A percentile compares a stretch with the other conserved stretches of the same genome.
phyloP scores from a whole-genome alignment of 2,113 vertebrate genomes.

The Uria aalge region DNA sequence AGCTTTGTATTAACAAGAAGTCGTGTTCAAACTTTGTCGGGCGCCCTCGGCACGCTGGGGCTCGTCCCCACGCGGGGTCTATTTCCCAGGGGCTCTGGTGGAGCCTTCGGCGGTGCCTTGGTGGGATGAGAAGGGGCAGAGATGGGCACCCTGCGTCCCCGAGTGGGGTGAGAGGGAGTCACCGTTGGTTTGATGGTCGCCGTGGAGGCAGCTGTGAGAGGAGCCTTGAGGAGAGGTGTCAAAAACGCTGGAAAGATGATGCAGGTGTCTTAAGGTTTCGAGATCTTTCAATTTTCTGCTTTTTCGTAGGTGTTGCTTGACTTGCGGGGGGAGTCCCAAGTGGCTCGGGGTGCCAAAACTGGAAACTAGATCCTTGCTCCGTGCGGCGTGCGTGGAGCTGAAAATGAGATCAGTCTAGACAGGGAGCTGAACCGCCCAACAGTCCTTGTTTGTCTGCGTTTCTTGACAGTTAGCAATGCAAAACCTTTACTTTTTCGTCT shows the following conservation, averaged over 20 bases:
- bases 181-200: not conserved
- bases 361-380: not conserved
- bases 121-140: not conserved
- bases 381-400: not conserved
- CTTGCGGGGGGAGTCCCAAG: not conserved
- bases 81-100: constrained; percentile 18
- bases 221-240: constrained; percentile 1
- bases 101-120: not conserved
- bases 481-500: not conserved
- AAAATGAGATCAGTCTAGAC: constrained; percentile 50
- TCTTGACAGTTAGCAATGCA: not conserved
- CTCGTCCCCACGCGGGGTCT: not conserved
- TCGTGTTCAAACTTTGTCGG: constrained; percentile 52
- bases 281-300: constrained; percentile 32
- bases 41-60: not conserved
- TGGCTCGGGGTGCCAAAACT: not conserved
- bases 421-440: not conserved
- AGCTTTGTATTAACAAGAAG: constrained; percentile 74
- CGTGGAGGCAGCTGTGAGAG: not conserved
- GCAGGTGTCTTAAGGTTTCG: not conserved
- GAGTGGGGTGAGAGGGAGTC: not conserved
- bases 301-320: not conserved
- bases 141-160: not conserved
- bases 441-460: not conserved
- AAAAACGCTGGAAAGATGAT: not conserved